Percentiles rank a stretch among this genome's conserved stretches.
phyloP scores from a whole-genome alignment of 35 echinoderm and acorn worm genomes.

The Lytechinus pictus region DNA sequence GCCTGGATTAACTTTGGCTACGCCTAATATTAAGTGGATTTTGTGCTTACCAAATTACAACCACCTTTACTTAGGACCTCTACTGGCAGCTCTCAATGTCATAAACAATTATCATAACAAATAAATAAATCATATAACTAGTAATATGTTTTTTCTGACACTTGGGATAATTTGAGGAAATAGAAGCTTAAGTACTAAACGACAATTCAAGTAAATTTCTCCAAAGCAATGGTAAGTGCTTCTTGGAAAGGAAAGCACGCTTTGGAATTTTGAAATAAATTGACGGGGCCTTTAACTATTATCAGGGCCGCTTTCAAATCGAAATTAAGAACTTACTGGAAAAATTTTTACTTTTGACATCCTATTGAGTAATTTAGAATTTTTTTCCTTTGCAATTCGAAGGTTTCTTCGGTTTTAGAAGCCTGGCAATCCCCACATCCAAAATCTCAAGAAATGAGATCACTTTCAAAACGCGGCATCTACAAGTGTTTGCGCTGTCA shows the following conservation, averaged over 20 bases:
- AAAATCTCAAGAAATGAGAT: background rate
- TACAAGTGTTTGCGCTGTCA: background rate
- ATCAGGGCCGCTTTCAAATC: background rate
- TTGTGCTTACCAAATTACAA: too few relatives aligned
- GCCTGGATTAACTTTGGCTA: background rate
- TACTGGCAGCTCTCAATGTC: too few relatives aligned
- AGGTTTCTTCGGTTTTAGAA: background rate
- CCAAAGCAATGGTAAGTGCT: background rate
- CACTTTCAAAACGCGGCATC: background rate
- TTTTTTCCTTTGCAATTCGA: background rate
- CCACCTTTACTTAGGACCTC: too few relatives aligned
- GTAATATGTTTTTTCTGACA: background rate
- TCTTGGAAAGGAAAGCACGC: background rate
- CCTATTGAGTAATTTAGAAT: too few relatives aligned
- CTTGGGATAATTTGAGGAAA: background rate
- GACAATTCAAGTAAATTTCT: background rate
- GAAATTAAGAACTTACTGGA: too few relatives aligned
- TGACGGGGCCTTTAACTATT: background rate
- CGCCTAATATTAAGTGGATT: background rate
- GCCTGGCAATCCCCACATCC: background rate
- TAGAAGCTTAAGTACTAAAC: background rate
- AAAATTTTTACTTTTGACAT: too few relatives aligned
- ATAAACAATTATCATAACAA: too few relatives aligned
- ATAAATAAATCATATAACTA: background rate
- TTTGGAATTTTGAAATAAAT: background rate